Base-by-base conservation (phyloP, 2,888 invertebrate species). In the Scaptomyza parva region DNA sequence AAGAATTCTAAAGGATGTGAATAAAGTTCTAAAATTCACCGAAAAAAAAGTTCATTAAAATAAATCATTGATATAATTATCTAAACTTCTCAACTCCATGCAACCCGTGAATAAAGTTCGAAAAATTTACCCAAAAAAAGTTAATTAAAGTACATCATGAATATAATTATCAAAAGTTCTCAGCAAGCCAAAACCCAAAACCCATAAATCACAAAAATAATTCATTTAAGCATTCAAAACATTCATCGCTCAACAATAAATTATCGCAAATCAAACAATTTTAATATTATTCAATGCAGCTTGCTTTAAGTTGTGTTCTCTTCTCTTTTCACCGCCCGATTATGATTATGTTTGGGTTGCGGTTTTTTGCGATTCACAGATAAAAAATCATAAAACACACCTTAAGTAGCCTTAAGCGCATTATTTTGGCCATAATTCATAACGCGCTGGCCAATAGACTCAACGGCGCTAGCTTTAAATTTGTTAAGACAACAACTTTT, bases 391-490 rank as follows among this genome's bases (percentile, higher is more conserved):
- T 37, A 37, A 37, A 20, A 17, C 69, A 60, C 61, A 51, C 71
- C 54, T 33, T 26, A 6, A 11, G 17, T 30, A 8, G 14, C 14
- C 12, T 6, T 44, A 17, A 45, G 33, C 50, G 24, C 45, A 62
- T 55, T 40, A 59, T 50, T 30, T 52, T 54, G 8, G 24, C 40
- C 52, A 71, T 68, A 63, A 68, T 59, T 71, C 53, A 53, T 6
- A 37, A 9, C 9, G 55, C 18, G 60, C 28, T 66, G 53, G 22
- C 28, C 43, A 48, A 48, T 24, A 35, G 63, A 59, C 28, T 48
- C 22, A 53, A 63, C 26, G 72, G 51, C 45, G 30, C 54, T 54
- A 55, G 54, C 52, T 55, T 71, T 24, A 48, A 54, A 60, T 44
- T 44, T 30, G 45, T 66, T 12, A 39, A 35, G 57, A 28, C 20